Base-by-base conservation (phyloP, 2,797 vertebrate genomes). In the Antrozous pallidus region DNA sequence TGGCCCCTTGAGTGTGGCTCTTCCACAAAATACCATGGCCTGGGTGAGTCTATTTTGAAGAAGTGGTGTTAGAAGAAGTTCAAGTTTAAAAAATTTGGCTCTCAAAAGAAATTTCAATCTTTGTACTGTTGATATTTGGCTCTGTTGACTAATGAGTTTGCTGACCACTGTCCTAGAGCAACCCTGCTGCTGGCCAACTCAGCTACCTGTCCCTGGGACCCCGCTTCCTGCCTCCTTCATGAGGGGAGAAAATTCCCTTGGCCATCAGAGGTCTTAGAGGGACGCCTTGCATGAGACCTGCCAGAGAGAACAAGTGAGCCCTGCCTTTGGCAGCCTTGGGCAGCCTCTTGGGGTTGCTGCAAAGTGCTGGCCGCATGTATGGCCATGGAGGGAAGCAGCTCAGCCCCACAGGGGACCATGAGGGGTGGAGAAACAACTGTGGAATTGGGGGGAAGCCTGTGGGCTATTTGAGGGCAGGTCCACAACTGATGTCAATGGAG, bases 401-500 rank as follows among this genome's bases (percentile, higher is more conserved):
- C 42, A 42, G 36, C 49, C 71, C n/a, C 33, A 24, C 51, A 51
- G 36, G 70, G 79, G 3, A 6, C 36, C 49, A 0, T 2, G 31
- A 6, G 17, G 85, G 4, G 42, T 12, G 61, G 0, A 1, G 31
- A 56, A 85, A 56, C 92, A 88, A 77, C 36, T 36, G 61, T 28
- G 28, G n/a, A 80, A 3, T 17, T 5, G 12, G 18, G 49, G 45
- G 4, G 65, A 69, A 93, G 85, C 49, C 49, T 24, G 8, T 18
- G 79, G 96, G 69, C 45, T 92, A 87, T 88, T 73, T 80, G 90
- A 42, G 65, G 36, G 28, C 88, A 81, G 84, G n/a, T 38, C 71
- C 84, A 71, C 81, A 92, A 36, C 13, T 93, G 67, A 12, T 56
- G 71, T 51, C 83, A 84, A 36, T 80, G 74, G 94, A 96, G 67